Conservation (phyloP, 2,113 vertebrate species). For the Edolisoma coerulescens region DNA sequence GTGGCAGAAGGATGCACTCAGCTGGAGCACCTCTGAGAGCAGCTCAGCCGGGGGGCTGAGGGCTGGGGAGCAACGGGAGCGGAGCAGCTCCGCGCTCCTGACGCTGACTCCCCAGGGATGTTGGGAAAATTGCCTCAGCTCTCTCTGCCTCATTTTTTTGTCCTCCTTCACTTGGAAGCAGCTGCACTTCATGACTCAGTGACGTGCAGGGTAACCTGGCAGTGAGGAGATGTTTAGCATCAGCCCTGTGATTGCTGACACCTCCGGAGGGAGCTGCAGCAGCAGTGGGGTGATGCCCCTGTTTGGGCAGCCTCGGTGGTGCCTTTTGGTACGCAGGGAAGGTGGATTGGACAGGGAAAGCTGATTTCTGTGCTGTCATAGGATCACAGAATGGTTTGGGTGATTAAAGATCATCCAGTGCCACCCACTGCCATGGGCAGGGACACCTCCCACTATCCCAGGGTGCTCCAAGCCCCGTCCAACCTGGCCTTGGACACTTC, state of each 20-base stretch:
- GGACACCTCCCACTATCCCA: neutral
- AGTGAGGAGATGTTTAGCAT: neutral
- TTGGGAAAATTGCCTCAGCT: neutral
- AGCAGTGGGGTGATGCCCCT: neutral
- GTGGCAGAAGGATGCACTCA: neutral
- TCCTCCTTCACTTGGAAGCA: neutral
- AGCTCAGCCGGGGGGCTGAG: neutral
- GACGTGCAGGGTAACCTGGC: neutral
- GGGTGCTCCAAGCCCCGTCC: accelerated
- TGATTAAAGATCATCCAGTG: neutral
- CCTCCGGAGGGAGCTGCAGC: neutral
- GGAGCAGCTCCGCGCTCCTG: accelerated
- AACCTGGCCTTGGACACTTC: accelerated
- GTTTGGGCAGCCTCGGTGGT: neutral
- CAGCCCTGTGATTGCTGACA: neutral
- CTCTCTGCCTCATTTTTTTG: neutral
- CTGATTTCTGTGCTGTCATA: neutral
- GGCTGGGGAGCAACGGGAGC: neutral
- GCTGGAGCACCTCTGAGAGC: neutral
- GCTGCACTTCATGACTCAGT: neutral
- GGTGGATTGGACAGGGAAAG: neutral
- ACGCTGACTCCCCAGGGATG: accelerated
- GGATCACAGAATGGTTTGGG: neutral
- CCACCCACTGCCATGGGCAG: neutral
- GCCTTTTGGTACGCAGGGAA: neutral